Evolutionary conservation across 2,888 invertebrate genomes (phyloP), one percentile per base, ranked within the genome.

Genomic region (Mythimna albipuncta): DNA sequence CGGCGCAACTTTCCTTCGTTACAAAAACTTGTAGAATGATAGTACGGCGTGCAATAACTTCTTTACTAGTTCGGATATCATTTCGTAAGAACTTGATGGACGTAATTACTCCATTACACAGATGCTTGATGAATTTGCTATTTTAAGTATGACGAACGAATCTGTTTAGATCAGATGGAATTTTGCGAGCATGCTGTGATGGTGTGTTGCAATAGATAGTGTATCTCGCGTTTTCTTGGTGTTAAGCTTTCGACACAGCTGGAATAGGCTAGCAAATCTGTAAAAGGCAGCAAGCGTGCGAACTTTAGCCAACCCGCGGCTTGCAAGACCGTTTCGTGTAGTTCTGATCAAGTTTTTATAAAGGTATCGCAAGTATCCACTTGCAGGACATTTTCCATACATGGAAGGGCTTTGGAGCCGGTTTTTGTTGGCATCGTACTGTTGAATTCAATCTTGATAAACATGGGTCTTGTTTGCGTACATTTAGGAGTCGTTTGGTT

Each of bases 391-490:
- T 89, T 89, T 84, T 79, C 94, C 93, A 74, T 93, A 93, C 80
- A 94, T 90, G 94, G 95, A 84, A 75, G 52, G 64, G 86, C 83
- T 89, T 86, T 83, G 82, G 81, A 89, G 89, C 95, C 85, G 92
- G 95, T 95, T 95, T 94, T 93, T 92, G 90, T 90, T 88, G 83
- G 84, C 90, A 90, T 92, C 91, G 88, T 89, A 89, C 88, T 89
- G 92, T 92, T 92, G 89, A 92, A 93, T 94, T 92, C 88, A 92
- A 94, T 95, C 94, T 93, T 91, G 92, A 92, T 93, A 93, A 92
- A 89, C 86, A 88, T 88, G 85, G 85, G 85, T 87, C 91, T 90
- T 90, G 91, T 93, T 94, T 92, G 91, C 91, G 92, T 92, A 90
- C 89, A 90, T 90, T 91, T 89, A 88, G 87, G 84, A 88, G 79